These are phyloP conservation scores for Leptoclinus maculatus DNA, from an alignment of 2,797 vertebrate genomes.

Conservation along the genomic window DNA sequence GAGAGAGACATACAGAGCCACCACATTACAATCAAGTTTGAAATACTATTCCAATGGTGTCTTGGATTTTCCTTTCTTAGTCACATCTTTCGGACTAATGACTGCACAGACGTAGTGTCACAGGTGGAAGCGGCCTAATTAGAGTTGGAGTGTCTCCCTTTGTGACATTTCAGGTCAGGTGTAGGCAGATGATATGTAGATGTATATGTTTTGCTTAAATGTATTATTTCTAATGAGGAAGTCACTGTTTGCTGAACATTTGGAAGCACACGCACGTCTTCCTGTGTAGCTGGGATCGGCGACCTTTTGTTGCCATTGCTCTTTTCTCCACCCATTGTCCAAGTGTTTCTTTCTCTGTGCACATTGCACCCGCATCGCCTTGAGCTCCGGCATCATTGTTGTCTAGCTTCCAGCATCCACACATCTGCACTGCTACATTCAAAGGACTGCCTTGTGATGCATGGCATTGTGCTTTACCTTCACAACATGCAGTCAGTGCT, in stretches of 20 bases:
- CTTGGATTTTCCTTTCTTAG: constrained; percentile 27
- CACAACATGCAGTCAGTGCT: constrained; percentile 56
- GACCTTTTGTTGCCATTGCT: constrained; percentile 59
- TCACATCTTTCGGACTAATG: constrained; percentile 43
- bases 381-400: constrained; percentile 53
- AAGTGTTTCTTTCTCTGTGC: constrained; percentile 63
- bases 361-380: constrained; percentile 61
- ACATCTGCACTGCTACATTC: constrained; percentile 57
- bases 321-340: constrained; percentile 65
- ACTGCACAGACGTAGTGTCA: constrained; percentile 48
- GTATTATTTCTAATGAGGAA: constrained; percentile 34
- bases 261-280: constrained; percentile 5
- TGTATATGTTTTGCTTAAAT: constrained; percentile 13
- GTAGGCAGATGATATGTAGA: constrained; percentile 1
- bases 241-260: constrained; percentile 31
- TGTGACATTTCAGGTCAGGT: constrained; percentile 56
- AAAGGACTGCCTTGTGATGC: constrained; percentile 72
- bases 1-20: constrained; percentile 33
- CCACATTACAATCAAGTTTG: constrained; percentile 46
- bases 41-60: constrained; percentile 48
- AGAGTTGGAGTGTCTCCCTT: constrained; percentile 43
- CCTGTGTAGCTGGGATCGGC: constrained; percentile 25
- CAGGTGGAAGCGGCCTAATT: constrained; percentile 53
- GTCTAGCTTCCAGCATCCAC: constrained; percentile 53
- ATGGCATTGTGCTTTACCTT: constrained; percentile 76